Evolutionary conservation across 2,797 vertebrate genomes (phyloP).

Genomic region (Cheirogaleus major): DNA sequence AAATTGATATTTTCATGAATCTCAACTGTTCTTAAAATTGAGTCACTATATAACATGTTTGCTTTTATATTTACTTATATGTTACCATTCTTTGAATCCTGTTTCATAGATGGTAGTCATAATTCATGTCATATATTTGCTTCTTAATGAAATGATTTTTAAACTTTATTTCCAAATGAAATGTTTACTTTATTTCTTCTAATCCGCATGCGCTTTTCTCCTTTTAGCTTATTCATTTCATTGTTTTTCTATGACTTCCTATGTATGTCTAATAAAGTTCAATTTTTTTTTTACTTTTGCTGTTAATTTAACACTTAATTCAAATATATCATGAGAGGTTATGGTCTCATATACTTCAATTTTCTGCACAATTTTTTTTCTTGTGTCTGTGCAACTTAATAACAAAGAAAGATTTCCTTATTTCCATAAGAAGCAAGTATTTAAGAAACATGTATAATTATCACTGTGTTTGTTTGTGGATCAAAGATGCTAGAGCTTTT

Average conservation of each 20-base stretch:
- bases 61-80: background rate
- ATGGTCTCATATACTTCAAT: background rate
- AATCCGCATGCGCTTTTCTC: background rate
- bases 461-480: background rate
- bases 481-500: background rate
- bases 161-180: background rate
- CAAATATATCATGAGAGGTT: background rate
- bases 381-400: background rate
- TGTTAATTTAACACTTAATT: background rate
- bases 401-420: background rate
- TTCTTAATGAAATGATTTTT: background rate
- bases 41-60: background rate
- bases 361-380: background rate
- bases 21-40: background rate
- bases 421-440: background rate
- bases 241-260: background rate
- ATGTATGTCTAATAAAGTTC: background rate
- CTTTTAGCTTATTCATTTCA: background rate
- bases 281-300: background rate
- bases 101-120: background rate
- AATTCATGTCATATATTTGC: background rate
- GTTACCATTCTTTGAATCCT: background rate
- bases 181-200: background rate
- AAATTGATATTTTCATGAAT: background rate
- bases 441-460: background rate